Evolutionary conservation across 1,140 invertebrate genomes (phyloP).

Genomic region (Diorhabda elongata): DNA sequence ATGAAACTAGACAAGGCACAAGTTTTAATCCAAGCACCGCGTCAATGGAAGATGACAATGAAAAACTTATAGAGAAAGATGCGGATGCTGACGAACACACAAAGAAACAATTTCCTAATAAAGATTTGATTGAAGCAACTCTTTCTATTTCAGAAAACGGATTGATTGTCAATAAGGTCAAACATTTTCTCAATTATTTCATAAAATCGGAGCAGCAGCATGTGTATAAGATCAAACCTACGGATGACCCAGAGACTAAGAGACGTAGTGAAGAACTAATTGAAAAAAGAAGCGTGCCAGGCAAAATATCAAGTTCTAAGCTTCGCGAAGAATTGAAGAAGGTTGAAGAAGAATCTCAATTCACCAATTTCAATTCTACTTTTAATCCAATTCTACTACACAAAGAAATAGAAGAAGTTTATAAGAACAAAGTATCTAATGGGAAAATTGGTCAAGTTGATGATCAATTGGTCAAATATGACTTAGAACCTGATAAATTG

Average conservation of each 20-base stretch:
- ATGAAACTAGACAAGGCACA: too few relatives aligned
- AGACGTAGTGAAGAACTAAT: too few relatives aligned
- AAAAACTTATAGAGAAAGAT: background rate
- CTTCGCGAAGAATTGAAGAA: constrained; percentile 8
- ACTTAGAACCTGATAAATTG: too few relatives aligned
- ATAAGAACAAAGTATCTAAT: background rate
- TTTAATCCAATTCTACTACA: constrained; percentile 21
- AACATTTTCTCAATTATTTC: constrained; percentile 4
- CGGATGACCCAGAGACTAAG: too few relatives aligned
- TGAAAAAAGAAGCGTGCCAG: too few relatives aligned
- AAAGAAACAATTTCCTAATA: background rate
- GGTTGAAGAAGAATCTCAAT: constrained; percentile 16
- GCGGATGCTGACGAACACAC: background rate
- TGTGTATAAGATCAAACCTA: background rate
- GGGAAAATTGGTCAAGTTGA: background rate
- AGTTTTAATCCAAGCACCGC: too few relatives aligned
- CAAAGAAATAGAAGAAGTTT: constrained; percentile 22
- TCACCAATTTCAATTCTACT: constrained; percentile 19
- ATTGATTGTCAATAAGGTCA: background rate
- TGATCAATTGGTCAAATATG: background rate
- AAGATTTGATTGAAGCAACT: background rate
- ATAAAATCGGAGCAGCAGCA: background rate
- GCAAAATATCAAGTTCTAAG: background rate
- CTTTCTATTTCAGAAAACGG: background rate
- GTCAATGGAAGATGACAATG: too few relatives aligned